phyloP scores from a whole-genome alignment of 1,140 invertebrate genomes.

The Eubasilissa regina region DNA sequence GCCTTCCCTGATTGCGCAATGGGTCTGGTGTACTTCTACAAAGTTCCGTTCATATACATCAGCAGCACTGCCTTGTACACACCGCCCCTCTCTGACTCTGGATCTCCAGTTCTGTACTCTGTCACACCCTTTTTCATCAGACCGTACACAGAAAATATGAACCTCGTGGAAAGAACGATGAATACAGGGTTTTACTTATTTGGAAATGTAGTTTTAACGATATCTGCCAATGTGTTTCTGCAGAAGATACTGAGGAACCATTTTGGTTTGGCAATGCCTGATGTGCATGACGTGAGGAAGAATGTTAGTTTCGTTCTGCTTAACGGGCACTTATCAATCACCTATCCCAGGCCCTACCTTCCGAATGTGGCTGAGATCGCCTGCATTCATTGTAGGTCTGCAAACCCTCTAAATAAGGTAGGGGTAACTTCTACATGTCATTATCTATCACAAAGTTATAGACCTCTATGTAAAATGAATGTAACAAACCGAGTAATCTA shows the following conservation, averaged over 20 bases:
- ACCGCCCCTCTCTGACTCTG: slow-evolving; percentile 77
- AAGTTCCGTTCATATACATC: slow-evolving; percentile 83
- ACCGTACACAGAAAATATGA: slow-evolving; percentile 81
- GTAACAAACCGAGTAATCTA: too few relatives aligned
- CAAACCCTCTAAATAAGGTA: slow-evolving; percentile 74
- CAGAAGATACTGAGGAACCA: slow-evolving; percentile 73
- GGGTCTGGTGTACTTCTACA: slow-evolving; percentile 79
- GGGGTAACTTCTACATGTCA: too few relatives aligned
- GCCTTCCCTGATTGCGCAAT: slow-evolving; percentile 84
- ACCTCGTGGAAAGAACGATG: slow-evolving; percentile 73
- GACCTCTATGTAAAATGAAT: too few relatives aligned
- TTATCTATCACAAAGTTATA: too few relatives aligned
- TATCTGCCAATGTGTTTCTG: slow-evolving; percentile 69
- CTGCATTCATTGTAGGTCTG: slow-evolving; percentile 84
- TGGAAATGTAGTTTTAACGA: slow-evolving; percentile 70
- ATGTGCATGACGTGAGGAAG: slow-evolving; percentile 76
- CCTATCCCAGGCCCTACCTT: slow-evolving; percentile 81
- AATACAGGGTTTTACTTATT: slow-evolving; percentile 74
- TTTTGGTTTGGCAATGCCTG: slow-evolving; percentile 74
- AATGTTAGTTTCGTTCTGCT: slow-evolving; percentile 85
- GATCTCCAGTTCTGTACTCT: slow-evolving; percentile 80
- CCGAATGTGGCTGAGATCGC: slow-evolving; percentile 88
- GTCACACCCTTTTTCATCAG: slow-evolving; percentile 81
- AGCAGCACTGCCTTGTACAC: slow-evolving; percentile 85
- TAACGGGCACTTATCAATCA: slow-evolving; percentile 82